Percentiles rank a stretch among this genome's conserved stretches.
Evolutionary conservation across 2,888 invertebrate species (phyloP).

Genomic region (Fabriciana adippe): DNA sequence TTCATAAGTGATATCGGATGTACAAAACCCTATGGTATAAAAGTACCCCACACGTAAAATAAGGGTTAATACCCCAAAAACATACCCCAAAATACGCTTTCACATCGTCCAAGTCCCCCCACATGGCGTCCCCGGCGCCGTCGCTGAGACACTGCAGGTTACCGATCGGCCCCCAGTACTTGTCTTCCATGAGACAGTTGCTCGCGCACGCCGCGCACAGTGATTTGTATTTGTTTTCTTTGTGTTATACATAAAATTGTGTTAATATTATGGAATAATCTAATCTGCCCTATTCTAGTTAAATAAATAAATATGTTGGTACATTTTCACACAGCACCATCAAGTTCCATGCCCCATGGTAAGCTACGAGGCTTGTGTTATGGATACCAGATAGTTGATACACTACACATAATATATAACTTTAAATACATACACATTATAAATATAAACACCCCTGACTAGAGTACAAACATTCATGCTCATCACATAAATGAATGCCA

Average conservation of each 20-base stretch:
- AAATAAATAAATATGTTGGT: no score
- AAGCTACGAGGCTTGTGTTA: no score
- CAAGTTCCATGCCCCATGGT: no score
- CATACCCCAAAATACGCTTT: conserved; percentile 84
- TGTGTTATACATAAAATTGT: background rate
- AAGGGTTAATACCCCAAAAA: background rate
- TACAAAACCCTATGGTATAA: background rate
- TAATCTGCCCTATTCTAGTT: background rate
- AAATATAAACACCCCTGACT: no score
- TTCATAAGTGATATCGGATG: no score
- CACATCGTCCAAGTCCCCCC: conserved; percentile 89
- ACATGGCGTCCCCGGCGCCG: conserved; percentile 90
- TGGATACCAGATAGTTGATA: no score
- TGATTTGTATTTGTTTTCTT: conserved; percentile 82
- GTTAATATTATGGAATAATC: no score
- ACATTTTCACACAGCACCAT: no score
- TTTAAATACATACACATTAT: no score
- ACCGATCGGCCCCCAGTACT: conserved; percentile 92
- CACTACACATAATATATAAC: no score
- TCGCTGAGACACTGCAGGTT: conserved; percentile 90
- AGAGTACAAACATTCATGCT: no score
- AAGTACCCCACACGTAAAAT: background rate
- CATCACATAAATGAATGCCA: no score
- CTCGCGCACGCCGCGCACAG: conserved; percentile 87
- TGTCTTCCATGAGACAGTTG: conserved; percentile 85